These are phyloP conservation scores for Pocillopora grandis DNA, from an alignment of 92 coral and sea anemone genomes.

Conservation along the genomic window DNA sequence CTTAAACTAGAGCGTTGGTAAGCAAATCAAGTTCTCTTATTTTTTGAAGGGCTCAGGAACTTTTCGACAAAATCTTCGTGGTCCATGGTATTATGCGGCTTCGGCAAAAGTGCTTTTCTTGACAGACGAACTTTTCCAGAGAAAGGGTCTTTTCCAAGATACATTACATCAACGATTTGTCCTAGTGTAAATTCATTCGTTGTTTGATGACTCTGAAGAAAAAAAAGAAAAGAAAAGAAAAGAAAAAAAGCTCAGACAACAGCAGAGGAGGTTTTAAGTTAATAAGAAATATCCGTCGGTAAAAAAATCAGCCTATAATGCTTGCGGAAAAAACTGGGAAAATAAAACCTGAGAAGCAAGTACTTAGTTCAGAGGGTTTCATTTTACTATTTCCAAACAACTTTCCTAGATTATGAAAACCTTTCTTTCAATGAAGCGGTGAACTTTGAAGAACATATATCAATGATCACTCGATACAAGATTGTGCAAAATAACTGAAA, in stretches of 20 bases:
- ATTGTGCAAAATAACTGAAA: too few species aligned
- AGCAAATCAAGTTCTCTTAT: not conserved
- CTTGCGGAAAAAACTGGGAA: too few species aligned
- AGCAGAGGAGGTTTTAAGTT: too few species aligned
- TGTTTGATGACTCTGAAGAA: conserved; percentile 52
- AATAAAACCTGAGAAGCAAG: too few species aligned
- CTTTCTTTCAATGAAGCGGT: too few species aligned
- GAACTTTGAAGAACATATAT: too few species aligned
- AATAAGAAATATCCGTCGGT: not conserved
- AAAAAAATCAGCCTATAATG: too few species aligned
- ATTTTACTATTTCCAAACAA: not conserved
- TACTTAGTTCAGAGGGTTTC: too few species aligned
- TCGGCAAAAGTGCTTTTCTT: conserved; percentile 83
- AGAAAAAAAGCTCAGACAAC: not conserved
- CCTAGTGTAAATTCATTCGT: conserved; percentile 71
- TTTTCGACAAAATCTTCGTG: conserved; percentile 21
- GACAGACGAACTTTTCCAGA: conserved; percentile 74
- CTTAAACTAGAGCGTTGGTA: too few species aligned
- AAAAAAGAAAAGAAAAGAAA: not conserved
- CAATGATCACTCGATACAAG: too few species aligned
- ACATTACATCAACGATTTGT: conserved; percentile 72
- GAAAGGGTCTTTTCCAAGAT: conserved; percentile 76
- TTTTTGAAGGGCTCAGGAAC: not conserved
- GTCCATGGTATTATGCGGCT: conserved; percentile 1
- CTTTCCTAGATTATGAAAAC: not conserved